Base-by-base conservation (phyloP, 2,113 vertebrate genomes). In the Saimiri boliviensis region DNA sequence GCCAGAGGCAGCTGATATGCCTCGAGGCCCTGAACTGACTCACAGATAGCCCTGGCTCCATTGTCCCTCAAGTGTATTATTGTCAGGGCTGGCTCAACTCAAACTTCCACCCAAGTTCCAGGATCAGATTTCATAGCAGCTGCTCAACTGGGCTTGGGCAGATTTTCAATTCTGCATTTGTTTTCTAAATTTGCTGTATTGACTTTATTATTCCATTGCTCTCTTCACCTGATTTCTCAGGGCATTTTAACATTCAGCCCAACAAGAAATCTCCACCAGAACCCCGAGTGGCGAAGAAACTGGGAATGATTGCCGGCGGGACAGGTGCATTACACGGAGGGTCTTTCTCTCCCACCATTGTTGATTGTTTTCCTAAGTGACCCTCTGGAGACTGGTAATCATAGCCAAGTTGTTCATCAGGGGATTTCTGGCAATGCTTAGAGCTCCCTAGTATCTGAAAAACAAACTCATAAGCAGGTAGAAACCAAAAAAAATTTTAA, bases 281-380 rank as follows among this genome's bases (percentile, higher is more conserved):
- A 93, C 91, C 21, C 0, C 97, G 98, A 76, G 80, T 91, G 87
- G 98, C 94, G 0, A 97, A 92, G 86, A 97, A 97, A 7, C 60
- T 99, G 87, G 98, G 98, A 87, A 98, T 99, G 98, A 99, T 99
- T 68, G 98, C 99, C 21, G 99, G 99, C 25, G 99, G 99, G 89
- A 99, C 99, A 97, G 99, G 99, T 99, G 84, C 12, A 21, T 92
- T 54, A 94, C 35, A 3, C 35, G 17, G 32, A 80, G 63, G 63
- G 27, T 42, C 13, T 3, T 52, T 92, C 47, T 89, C 70, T 63
- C 70, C 63, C 40, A 47, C 49, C 6, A 2, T 27, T 89, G 56
- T 80, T 82, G 89, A 49, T 47, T 6, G 5, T 97, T 74, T 8
- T 45, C 32, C 4, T 42, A 47, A 47, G 45, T 68, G 86, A 37